phyloP scores from a whole-genome alignment of 1,140 invertebrate genomes.

The Odontomachus brunneus region DNA sequence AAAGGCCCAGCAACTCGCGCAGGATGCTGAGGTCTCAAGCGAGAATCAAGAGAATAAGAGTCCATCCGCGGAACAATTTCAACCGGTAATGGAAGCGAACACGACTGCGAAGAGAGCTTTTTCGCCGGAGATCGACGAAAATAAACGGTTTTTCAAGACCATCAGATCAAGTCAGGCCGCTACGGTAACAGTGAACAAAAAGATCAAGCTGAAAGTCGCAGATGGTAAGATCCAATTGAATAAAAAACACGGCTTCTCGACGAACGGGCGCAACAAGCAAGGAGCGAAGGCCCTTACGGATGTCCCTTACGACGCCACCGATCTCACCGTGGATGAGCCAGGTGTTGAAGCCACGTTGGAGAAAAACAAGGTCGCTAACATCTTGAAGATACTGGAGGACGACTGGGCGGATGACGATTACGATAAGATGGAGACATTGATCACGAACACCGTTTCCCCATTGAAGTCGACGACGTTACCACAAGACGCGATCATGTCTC shows the following conservation, averaged over 20 bases:
- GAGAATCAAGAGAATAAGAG: neutral
- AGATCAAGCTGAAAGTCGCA: conserved; percentile 76
- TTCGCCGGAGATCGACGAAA: conserved; percentile 70
- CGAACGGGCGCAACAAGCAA: conserved; percentile 44
- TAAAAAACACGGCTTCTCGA: conserved; percentile 53
- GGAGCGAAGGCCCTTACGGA: conserved; percentile 41
- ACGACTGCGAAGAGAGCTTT: conserved; percentile 1
- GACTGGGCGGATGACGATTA: conserved; percentile 82
- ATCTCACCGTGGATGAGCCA: conserved; percentile 79
- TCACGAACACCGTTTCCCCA: conserved; percentile 41
- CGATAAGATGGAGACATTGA: conserved; percentile 74
- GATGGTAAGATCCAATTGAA: conserved; percentile 67
- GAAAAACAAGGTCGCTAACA: conserved; percentile 70
- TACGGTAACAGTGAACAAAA: conserved; percentile 77
- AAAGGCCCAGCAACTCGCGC: neutral
- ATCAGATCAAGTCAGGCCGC: conserved; percentile 60
- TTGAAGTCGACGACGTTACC: conserved; percentile 14
- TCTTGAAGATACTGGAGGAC: conserved; percentile 80
- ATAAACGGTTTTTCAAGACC: conserved; percentile 81
- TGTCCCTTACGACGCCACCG: conserved; percentile 74
- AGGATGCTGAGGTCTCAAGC: neutral
- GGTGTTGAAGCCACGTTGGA: conserved; percentile 68
- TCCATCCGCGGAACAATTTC: neutral
- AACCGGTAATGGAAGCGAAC: neutral
- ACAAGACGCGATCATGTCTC: conserved; percentile 79